Base-by-base conservation (phyloP, 2,113 vertebrate species). In the Octodon degus region DNA sequence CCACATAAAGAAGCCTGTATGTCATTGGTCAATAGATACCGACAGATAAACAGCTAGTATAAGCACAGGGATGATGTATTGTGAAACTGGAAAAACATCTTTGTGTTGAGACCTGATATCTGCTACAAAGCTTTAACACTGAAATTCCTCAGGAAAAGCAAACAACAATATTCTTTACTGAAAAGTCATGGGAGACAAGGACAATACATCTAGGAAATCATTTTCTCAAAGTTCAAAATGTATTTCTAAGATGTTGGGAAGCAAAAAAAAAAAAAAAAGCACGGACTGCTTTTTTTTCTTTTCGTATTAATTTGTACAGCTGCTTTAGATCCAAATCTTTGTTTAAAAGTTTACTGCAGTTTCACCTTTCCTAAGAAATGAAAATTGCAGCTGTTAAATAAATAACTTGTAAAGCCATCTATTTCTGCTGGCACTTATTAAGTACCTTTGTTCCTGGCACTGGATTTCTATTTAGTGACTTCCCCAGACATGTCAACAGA, bases 281-380 rank as follows among this genome's bases (percentile, higher is more conserved):
- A 0, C 34, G 40, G 14, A 60, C 16, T 65, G 32, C 1, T 20
- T 68, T 62, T 14, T 76, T 80, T 83, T 50, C 55, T 43, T 55
- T n/a, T 14, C 37, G 7, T 90, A 91, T 90, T 92, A 55, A 89
- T 95, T 93, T 89, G 92, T 68, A 93, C 68, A 85, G 76, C 63
- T 94, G 67, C 43, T 95, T 47, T 93, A 16, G 67, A 96, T 91
- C 65, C 88, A 94, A 88, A 94, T 67, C n/a, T 96, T 93, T 58
- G 53, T 47, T 91, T 90, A 93, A 81, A 80, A 91, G 97, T 92
- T 83, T 85, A 32, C 19, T 87, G 67, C 7, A 58, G 20, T 65
- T 94, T 79, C 53, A 24, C 34, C 20, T 94, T 96, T 91, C 77
- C 81, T 80, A 86, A 93, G 74, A 97, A 98, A 95, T 94, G 76